Base-by-base conservation (phyloP, 2,888 invertebrate species). In the Fabriciana adippe region DNA sequence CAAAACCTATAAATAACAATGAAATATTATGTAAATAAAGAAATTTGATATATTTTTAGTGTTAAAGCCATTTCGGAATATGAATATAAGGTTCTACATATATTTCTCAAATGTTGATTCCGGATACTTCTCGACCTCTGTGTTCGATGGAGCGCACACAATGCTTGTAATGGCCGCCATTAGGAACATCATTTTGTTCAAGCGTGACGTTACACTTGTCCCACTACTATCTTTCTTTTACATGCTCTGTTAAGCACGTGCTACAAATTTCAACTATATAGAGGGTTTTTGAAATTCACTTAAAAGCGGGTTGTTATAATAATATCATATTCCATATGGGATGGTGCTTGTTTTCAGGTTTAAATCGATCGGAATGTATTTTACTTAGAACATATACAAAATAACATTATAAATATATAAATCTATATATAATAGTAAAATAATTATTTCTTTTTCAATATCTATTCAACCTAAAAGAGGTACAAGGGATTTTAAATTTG, bases 91-190 rank as follows among this genome's bases (percentile, higher is more conserved):
- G 79, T 81, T 85, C 85, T 78, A 82, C 82, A 85, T 80, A 80
- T 81, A 78, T 66, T 67, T 67, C 78, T 81, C 81, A 78, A 77
- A 75, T 78, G 78, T 76, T 81, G 84, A 84, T 85, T 84, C 81
- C 70, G 74, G 74, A 74, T 75, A 72, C 74, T 75, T 75, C 76
- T 72, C 81, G 84, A 82, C 86, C 89, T 87, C 85, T 83, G 77
- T 85, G 84, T 87, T 82, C 85, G 86, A 87, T 88, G 82, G 86
- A 83, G 84, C 86, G 84, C 83, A 84, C 86, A 87, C 86, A 87
- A 88, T 85, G 85, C 84, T 81, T 81, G 83, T 88, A 88, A 89
- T 89, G 86, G 87, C 79, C 66, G 79, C 87, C 88, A 89, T 80
- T 89, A 89, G 81, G 83, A 76, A 82, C 87, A 88, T 89, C 86